Evolutionary conservation across 1,140 invertebrate genomes (phyloP).

Genomic region (Drosophila aff.): DNA sequence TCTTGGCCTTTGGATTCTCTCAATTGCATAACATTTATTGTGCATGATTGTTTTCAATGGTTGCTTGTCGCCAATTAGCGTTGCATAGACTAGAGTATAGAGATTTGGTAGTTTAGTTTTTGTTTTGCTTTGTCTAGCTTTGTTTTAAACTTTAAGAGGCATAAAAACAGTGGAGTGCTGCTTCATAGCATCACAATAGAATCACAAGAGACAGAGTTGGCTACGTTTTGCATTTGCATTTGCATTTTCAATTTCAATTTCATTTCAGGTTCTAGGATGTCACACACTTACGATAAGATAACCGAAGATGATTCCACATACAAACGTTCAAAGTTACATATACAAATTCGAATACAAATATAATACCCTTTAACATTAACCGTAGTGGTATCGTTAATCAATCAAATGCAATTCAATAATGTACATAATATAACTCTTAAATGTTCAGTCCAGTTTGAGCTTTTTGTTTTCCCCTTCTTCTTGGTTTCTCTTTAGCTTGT

Average conservation of each 20-base stretch:
- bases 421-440: slow-evolving; percentile 77
- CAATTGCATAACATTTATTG: slow-evolving; percentile 70
- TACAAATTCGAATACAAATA: slow-evolving; percentile 56
- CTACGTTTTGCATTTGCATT: slow-evolving; percentile 37
- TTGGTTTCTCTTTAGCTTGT: slow-evolving; percentile 56
- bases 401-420: slow-evolving; percentile 71
- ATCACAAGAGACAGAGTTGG: slow-evolving; percentile 82
- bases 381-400: slow-evolving; percentile 32
- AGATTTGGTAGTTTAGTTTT: slow-evolving; percentile 59
- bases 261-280: slow-evolving; percentile 39
- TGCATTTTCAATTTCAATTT: slow-evolving; percentile 8
- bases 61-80: slow-evolving; percentile 56
- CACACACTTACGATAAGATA: slow-evolving; percentile 39
- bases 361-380: slow-evolving; percentile 66
- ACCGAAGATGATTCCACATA: slow-evolving; percentile 38
- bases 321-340: slow-evolving; percentile 70
- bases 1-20: slow-evolving; percentile 59
- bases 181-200: slow-evolving; percentile 77
- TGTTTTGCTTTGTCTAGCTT: slow-evolving; percentile 46
- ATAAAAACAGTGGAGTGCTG: slow-evolving; percentile 78
- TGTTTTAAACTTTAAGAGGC: slow-evolving; percentile 79
- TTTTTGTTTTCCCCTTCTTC: slow-evolving; percentile 68
- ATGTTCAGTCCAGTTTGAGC: slow-evolving; percentile 84
- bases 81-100: slow-evolving; percentile 60
- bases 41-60: slow-evolving; percentile 77